Evolutionary conservation across 2,888 invertebrate genomes (phyloP).

Genomic region (Nematopogon swammerdamellus): DNA sequence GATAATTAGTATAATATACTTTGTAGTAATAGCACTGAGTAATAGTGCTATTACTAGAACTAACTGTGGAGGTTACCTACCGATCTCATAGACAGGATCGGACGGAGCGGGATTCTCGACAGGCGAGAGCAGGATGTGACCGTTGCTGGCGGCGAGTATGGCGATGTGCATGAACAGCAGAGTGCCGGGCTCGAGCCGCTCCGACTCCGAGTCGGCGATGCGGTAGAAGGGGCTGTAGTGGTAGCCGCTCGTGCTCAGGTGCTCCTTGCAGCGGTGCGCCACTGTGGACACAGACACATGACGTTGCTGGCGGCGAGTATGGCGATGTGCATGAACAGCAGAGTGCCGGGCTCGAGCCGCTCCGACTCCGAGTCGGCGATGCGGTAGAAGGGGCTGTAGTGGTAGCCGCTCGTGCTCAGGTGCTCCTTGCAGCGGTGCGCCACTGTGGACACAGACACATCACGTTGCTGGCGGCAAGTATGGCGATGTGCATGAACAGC

Average conservation of each 20-base stretch:
- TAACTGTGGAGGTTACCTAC: conserved; percentile 24
- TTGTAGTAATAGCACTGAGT: no score
- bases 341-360: conserved; percentile 13
- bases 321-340: conserved; percentile 62
- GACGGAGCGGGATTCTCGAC: conserved; percentile 30
- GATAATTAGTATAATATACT: no score
- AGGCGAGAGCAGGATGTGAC: conserved; percentile 64
- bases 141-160: conserved; percentile 64
- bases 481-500: conserved; percentile 63
- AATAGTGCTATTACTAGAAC: no score
- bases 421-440: conserved; percentile 51
- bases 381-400: conserved; percentile 56
- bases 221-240: conserved; percentile 57
- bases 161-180: conserved; percentile 62
- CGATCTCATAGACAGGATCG: conserved; percentile 68
- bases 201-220: conserved; percentile 20
- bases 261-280: conserved; percentile 49
- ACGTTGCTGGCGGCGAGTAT: conserved; percentile 65
- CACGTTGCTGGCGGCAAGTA: conserved; percentile 64
- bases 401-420: conserved; percentile 51
- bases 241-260: conserved; percentile 53
- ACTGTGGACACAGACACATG: no score
- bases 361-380: conserved; percentile 20
- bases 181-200: conserved; percentile 10
- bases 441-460: no score